A percentile compares a stretch with the other conserved stretches of the same genome.
phyloP scores from a whole-genome alignment of 2,888 invertebrate genomes.

The Sepiola atlantica region DNA sequence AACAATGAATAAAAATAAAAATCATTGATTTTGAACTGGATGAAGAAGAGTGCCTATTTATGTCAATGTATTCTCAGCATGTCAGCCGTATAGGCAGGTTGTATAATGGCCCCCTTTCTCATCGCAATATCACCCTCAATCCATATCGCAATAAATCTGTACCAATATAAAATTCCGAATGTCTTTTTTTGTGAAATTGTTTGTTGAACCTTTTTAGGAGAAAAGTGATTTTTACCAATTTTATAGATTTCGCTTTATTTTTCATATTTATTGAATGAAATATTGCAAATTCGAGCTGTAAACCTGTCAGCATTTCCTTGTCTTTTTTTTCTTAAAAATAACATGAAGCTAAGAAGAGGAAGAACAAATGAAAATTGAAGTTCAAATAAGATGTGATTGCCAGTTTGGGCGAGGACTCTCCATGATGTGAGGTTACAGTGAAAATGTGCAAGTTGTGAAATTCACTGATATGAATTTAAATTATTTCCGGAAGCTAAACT shows the following conservation, averaged over 20 bases:
- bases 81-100: not conserved
- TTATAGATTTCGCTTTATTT: not conserved
- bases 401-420: not conserved
- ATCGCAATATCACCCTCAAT: not conserved
- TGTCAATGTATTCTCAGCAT: not conserved
- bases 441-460: not conserved
- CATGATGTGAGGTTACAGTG: not conserved
- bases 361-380: not conserved
- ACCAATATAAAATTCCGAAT: not conserved
- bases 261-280: not conserved
- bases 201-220: not conserved
- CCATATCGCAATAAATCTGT: not conserved
- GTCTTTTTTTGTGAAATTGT: not conserved
- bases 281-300: not conserved
- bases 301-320: slow-evolving; percentile 32
- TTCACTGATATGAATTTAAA: not conserved
- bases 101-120: not conserved
- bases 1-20: not conserved
- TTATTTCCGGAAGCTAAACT: not conserved
- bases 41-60: not conserved
- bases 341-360: not conserved
- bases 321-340: too few species aligned
- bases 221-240: not conserved
- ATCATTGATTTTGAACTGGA: not conserved
- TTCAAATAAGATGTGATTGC: not conserved